Evolutionary conservation across 2,797 vertebrate genomes (phyloP).

Genomic region (Orestias chungarensis): DNA sequence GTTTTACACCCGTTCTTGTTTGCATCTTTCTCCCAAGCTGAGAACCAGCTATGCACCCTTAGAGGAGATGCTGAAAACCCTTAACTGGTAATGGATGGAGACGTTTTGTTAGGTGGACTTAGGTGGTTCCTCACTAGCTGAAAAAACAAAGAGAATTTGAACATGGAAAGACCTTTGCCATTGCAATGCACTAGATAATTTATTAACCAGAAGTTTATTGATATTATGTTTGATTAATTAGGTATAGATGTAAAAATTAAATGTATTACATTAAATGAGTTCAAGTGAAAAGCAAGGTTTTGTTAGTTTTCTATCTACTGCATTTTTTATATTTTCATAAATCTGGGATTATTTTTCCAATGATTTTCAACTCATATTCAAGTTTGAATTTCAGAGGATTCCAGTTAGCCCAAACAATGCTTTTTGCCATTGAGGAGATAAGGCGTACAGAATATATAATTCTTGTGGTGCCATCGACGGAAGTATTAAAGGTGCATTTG

Average conservation of each 20-base stretch:
- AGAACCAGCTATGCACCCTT: constrained; percentile 49
- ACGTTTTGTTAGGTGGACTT: constrained; percentile 74
- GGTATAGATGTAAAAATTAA: neutral
- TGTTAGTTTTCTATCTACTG: neutral
- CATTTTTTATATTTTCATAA: neutral
- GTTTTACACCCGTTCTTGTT: constrained; percentile 54
- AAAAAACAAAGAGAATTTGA: constrained; percentile 53
- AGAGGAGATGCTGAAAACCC: constrained; percentile 63
- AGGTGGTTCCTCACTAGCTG: constrained; percentile 76
- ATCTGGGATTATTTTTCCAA: neutral
- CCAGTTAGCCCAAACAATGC: constrained; percentile 71
- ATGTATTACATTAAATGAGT: neutral
- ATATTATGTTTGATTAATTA: neutral
- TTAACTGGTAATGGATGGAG: constrained; percentile 68
- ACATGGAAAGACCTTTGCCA: constrained; percentile 44
- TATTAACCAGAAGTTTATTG: rapidly evolving
- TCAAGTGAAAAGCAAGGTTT: neutral
- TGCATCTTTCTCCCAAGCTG: constrained; percentile 43
- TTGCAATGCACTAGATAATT: constrained; percentile 70
- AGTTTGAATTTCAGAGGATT: constrained; percentile 73
- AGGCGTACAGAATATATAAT: neutral
- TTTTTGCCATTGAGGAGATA: constrained; percentile 71
- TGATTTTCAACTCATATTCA: neutral
- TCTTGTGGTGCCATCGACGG: neutral
- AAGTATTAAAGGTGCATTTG: constrained; percentile 29